These are phyloP conservation scores for Falco punctatus DNA, from an alignment of 2,113 vertebrate genomes.

Conservation along the genomic window DNA sequence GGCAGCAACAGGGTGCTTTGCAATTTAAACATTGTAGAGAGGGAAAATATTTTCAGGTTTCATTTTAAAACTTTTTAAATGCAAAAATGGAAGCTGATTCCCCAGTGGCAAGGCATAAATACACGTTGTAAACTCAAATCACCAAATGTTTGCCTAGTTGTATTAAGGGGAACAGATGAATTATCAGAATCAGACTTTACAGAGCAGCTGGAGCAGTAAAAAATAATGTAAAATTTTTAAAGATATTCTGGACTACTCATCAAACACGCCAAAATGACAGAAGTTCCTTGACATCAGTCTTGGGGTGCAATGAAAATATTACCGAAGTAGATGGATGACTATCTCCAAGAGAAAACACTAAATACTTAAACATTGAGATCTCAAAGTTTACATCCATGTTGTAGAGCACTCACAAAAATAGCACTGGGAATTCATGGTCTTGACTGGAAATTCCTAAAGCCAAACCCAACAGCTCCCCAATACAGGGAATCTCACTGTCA, in stretches of 20 bases:
- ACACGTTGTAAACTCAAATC: slow-evolving; percentile 28
- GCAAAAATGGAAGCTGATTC: slow-evolving; percentile 26
- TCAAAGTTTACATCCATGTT: not conserved
- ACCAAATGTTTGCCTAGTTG: slow-evolving; percentile 31
- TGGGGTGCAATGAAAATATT: not conserved
- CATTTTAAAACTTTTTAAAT: slow-evolving; percentile 52
- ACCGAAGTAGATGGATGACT: not conserved
- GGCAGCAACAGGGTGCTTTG: slow-evolving; percentile 58
- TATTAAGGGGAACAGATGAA: slow-evolving; percentile 35
- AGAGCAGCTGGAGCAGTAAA: slow-evolving; percentile 44
- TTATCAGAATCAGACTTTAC: slow-evolving; percentile 26
- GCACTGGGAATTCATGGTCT: not conserved
- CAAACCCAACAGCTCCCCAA: not conserved
- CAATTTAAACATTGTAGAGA: slow-evolving; percentile 42
- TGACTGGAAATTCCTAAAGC: not conserved
- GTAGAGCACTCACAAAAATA: not conserved
- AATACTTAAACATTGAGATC: not conserved
- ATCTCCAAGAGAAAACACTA: not conserved
- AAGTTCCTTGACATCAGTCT: not conserved
- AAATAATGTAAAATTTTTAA: not conserved
- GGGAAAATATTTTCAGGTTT: slow-evolving; percentile 52
- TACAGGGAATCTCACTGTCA: not conserved
- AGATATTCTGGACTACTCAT: slow-evolving; percentile 16
- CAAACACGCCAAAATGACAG: not conserved
- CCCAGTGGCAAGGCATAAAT: slow-evolving; percentile 54